Evolutionary conservation across 2,113 vertebrate species (phyloP).

Genomic region (Oreochromis aureus): DNA sequence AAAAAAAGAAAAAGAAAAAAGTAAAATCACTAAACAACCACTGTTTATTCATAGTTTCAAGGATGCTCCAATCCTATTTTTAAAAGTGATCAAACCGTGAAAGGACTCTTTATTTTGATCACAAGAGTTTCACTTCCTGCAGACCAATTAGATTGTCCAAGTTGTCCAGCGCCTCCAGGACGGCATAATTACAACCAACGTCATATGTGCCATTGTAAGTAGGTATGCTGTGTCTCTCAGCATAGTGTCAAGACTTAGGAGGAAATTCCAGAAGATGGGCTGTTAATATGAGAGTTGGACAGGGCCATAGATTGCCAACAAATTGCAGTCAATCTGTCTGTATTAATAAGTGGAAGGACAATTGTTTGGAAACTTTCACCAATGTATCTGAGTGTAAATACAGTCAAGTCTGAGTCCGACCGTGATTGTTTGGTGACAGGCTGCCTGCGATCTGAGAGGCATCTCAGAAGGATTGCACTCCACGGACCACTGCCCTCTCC

Average conservation of each 20-base stretch:
- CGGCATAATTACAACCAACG: background rate
- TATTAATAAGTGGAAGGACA: background rate
- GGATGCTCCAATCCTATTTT: background rate
- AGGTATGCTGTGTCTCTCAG: background rate
- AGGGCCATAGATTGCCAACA: background rate
- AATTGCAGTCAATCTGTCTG: background rate
- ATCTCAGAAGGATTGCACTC: fast-evolving
- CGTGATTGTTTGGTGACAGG: fast-evolving
- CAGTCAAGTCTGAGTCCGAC: background rate
- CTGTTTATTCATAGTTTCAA: background rate
- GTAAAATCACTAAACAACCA: background rate
- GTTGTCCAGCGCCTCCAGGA: background rate
- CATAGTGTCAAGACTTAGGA: background rate
- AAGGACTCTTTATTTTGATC: background rate
- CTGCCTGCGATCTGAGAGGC: background rate
- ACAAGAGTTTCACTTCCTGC: background rate
- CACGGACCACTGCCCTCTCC: background rate
- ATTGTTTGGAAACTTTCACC: background rate
- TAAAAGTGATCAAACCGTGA: background rate
- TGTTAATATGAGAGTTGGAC: background rate
- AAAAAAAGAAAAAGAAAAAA: fast-evolving
- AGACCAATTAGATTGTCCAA: background rate
- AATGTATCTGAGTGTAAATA: background rate
- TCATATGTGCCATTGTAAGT: background rate
- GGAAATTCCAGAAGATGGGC: background rate